phyloP scores from a whole-genome alignment of 2,113 vertebrate species.

The Sminthopsis crassicaudata region DNA sequence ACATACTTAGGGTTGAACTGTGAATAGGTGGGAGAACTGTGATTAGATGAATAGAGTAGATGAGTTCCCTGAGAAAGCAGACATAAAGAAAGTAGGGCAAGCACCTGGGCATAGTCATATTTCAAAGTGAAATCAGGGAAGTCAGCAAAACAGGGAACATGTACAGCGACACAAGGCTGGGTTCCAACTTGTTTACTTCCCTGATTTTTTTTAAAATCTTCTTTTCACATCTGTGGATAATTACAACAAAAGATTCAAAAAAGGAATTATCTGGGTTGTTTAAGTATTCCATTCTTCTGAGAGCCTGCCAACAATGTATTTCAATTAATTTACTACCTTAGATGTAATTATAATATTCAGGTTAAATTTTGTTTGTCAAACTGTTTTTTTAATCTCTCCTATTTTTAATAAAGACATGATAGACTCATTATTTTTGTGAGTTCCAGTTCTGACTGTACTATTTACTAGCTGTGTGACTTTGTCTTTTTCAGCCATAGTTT shows the following conservation, averaged over 20 bases:
- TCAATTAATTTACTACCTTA: conserved; percentile 56
- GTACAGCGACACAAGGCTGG: not conserved
- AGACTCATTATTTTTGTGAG: not conserved
- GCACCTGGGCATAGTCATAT: not conserved
- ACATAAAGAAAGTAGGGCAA: not conserved
- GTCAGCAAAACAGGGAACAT: not conserved
- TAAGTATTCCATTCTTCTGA: conserved; percentile 42
- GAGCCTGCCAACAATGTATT: conserved; percentile 46
- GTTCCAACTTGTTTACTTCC: not conserved
- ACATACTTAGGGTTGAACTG: not conserved
- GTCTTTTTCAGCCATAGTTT: not conserved
- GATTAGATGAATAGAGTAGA: not conserved
- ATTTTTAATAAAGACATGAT: not conserved
- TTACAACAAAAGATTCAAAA: conserved; percentile 34
- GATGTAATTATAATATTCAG: conserved; percentile 49
- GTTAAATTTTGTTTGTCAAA: conserved; percentile 56
- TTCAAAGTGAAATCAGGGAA: not conserved
- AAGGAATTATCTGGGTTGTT: conserved; percentile 10
- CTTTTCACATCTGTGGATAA: conserved; percentile 22
- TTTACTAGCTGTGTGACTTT: not conserved
- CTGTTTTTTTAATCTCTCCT: not conserved
- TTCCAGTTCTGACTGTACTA: not conserved
- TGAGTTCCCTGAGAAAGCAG: not conserved
- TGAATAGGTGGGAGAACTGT: not conserved
- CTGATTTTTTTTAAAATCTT: not conserved